Percentiles rank a stretch among this genome's conserved stretches.
These are phyloP conservation scores for Formica exsecta DNA, from an alignment of 1,140 invertebrate species.

Conservation along the genomic window DNA sequence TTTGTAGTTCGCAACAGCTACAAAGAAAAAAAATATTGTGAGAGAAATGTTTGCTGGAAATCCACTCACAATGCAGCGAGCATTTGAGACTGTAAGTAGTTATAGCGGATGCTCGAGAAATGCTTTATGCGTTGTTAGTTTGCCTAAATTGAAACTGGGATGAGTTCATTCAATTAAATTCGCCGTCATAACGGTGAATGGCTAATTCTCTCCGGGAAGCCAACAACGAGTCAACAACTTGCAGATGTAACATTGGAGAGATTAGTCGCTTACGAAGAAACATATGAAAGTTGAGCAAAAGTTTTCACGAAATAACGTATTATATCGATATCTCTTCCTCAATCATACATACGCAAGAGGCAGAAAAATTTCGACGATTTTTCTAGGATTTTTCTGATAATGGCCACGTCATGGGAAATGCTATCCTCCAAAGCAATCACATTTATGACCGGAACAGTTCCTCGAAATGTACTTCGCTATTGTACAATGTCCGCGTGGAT, in stretches of 20 bases:
- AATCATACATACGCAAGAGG: neutral
- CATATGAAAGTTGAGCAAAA: neutral
- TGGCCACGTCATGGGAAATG: neutral
- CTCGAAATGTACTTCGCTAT: constrained; percentile 22
- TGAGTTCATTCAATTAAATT: constrained; percentile 55
- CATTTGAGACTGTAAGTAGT: neutral
- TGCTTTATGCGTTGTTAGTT: constrained; percentile 27
- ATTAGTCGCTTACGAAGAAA: neutral
- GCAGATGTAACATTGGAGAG: neutral
- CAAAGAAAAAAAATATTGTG: constrained; percentile 12
- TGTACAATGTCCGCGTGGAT: constrained; percentile 26
- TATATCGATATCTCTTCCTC: neutral
- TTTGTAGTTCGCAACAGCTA: neutral
- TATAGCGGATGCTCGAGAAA: constrained; percentile 37
- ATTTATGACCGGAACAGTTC: constrained; percentile 27
- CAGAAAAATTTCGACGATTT: neutral
- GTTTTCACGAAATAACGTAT: neutral
- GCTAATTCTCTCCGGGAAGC: constrained; percentile 7
- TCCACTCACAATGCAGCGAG: neutral
- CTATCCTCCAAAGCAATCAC: constrained; percentile 14
- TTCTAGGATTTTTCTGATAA: neutral
- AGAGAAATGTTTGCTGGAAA: constrained; percentile 21
- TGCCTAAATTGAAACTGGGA: constrained; percentile 45
- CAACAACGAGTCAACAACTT: constrained; percentile 9
- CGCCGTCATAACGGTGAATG: constrained; percentile 27